Evolutionary conservation across 2,797 vertebrate species (phyloP), one percentile per base, ranked within the genome.

Genomic region (Oreochromis mossambicus): DNA sequence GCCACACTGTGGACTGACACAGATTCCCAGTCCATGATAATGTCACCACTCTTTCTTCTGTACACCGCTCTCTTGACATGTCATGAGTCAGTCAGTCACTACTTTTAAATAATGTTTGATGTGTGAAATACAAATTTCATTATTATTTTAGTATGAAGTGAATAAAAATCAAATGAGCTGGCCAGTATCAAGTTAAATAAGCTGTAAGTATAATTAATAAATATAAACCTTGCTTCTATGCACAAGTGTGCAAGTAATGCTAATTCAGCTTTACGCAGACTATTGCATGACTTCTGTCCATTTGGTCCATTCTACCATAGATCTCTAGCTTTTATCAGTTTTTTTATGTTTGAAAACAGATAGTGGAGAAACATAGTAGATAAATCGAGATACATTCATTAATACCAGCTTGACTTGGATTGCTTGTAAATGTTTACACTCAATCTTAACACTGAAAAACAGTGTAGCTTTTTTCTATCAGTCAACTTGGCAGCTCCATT

Each of bases 91-190:
- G 51, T 78, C 79, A 79, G 51, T 77, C 80, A 82, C 78, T 29
- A 38, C 13, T 82, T 73, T 50, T 51, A 63, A 91, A 66, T 80
- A 81, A 80, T 17, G 66, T 76, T 75, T 79, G 56, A 82, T 10
- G 54, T 83, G 77, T 68, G 70, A 14, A 85, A 84, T 81, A 77
- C 82, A 87, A 87, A 87, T 77, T 73, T 83, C 79, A 84, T 83
- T 75, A 84, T 80, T 78, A 51, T 84, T 77, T 87, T 80, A 43
- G 68, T 78, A 56, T 52, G 84, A 78, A 84, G 10, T 77, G 78
- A 88, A 36, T 80, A 48, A 1, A 78, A 38, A 38, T 9, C 41
- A 29, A 70, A 58, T 46, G 36, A 52, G 61, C n/a, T n/a, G 6
- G 41, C 52, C 41, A 17, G n/a, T 29, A 48, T 4, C 4, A 14